phyloP scores from a whole-genome alignment of 92 coral and sea anemone genomes.

The Micromussa lordhowensis region DNA sequence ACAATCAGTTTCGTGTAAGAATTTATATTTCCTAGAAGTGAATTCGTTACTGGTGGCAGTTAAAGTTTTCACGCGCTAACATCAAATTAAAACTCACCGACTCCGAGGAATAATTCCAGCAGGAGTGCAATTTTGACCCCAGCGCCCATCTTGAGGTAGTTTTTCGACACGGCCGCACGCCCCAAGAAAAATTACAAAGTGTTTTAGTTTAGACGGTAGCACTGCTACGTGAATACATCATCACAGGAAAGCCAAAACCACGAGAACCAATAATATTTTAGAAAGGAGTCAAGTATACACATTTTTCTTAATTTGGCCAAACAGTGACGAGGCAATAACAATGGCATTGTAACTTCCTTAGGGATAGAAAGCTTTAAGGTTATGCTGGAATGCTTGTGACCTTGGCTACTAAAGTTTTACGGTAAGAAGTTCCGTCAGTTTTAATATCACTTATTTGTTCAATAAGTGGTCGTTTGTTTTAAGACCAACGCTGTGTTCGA shows the following conservation, averaged over 20 bases:
- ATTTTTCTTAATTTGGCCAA: not conserved
- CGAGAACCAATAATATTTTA: not conserved
- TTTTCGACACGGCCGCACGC: not conserved
- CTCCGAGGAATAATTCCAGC: not conserved
- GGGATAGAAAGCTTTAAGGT: not conserved
- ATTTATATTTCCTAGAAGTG: not conserved
- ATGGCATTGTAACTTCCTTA: not conserved
- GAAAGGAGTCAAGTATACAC: not conserved
- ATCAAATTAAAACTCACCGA: not conserved
- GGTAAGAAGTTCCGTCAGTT: not conserved
- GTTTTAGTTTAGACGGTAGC: not conserved
- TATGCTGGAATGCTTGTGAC: no score
- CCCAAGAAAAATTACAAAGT: not conserved
- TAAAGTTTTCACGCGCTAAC: not conserved
- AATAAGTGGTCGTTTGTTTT: not conserved
- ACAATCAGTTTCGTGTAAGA: no score
- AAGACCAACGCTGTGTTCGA: not conserved
- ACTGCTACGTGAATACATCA: not conserved
- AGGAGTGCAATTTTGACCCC: not conserved
- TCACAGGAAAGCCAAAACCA: not conserved
- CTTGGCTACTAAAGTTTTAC: not conserved
- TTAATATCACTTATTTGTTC: not conserved
- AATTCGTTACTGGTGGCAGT: not conserved
- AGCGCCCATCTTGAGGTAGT: not conserved
- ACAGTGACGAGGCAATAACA: not conserved